phyloP scores from a whole-genome alignment of 2,113 vertebrate species.

The Erinaceus europaeus region DNA sequence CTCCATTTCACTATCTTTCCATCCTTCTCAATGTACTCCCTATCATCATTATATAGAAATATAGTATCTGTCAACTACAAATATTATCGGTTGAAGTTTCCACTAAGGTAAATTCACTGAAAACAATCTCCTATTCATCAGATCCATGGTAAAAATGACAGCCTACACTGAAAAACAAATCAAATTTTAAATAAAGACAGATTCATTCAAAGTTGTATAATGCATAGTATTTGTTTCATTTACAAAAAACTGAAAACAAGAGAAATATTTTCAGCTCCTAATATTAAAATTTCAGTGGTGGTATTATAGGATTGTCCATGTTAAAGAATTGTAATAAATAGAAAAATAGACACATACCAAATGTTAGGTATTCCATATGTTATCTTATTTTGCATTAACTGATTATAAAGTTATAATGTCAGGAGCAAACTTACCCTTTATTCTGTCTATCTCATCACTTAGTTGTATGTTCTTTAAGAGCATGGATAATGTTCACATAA shows the following conservation, averaged over 20 bases:
- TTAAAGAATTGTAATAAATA: neutral
- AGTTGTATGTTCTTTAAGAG: neutral
- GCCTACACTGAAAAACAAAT: neutral
- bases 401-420: neutral
- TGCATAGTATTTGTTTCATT: too few species aligned
- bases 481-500: neutral
- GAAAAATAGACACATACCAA: neutral
- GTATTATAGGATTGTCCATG: neutral
- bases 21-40: neutral
- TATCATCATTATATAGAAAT: neutral
- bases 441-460: neutral
- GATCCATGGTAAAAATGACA: neutral
- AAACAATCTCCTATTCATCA: neutral
- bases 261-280: neutral
- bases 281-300: neutral
- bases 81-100: neutral
- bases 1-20: neutral
- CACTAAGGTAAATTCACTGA: neutral
- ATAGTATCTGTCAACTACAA: neutral
- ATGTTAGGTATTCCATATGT: neutral
- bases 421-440: neutral
- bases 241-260: too few species aligned
- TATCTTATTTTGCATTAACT: conserved; percentile 13
- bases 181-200: neutral
- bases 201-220: neutral